These are phyloP conservation scores for Lasioglossum lativentre DNA, from an alignment of 2,888 invertebrate species.

Conservation along the genomic window DNA sequence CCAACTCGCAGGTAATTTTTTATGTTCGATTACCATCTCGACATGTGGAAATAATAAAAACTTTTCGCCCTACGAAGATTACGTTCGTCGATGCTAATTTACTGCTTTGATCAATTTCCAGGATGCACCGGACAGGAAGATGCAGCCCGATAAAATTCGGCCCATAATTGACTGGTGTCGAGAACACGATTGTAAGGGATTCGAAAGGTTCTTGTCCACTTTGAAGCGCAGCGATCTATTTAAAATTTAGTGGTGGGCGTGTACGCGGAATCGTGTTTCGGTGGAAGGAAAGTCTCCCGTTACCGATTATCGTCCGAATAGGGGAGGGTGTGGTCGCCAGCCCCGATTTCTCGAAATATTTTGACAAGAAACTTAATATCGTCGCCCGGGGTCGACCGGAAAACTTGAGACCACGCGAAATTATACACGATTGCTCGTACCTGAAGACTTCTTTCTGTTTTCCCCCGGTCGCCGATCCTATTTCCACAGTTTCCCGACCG, in stretches of 20 bases:
- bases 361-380: conserved; percentile 80
- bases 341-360: conserved; percentile 75
- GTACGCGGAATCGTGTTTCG: conserved; percentile 67
- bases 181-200: not conserved
- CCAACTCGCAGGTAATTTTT: not conserved
- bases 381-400: not conserved
- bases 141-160: not conserved
- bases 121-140: not conserved
- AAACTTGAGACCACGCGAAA: conserved; percentile 30
- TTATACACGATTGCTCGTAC: conserved; percentile 38
- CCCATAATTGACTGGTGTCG: conserved; percentile 22
- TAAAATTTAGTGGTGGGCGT: conserved; percentile 53
- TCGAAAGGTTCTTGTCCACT: not conserved
- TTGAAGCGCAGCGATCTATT: conserved; percentile 30
- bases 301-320: conserved; percentile 81
- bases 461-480: not conserved
- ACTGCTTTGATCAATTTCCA: too few relatives aligned
- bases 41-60: not conserved
- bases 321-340: conserved; percentile 56
- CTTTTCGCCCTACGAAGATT: not conserved
- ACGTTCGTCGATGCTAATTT: not conserved
- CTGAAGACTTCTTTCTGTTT: not conserved
- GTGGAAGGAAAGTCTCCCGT: conserved; percentile 78
- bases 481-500: not conserved
- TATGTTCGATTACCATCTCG: not conserved